A percentile compares a stretch with the other conserved stretches of the same genome.
These are phyloP conservation scores for Bubo bubo DNA, from an alignment of 2,113 vertebrate species.

Conservation along the genomic window DNA sequence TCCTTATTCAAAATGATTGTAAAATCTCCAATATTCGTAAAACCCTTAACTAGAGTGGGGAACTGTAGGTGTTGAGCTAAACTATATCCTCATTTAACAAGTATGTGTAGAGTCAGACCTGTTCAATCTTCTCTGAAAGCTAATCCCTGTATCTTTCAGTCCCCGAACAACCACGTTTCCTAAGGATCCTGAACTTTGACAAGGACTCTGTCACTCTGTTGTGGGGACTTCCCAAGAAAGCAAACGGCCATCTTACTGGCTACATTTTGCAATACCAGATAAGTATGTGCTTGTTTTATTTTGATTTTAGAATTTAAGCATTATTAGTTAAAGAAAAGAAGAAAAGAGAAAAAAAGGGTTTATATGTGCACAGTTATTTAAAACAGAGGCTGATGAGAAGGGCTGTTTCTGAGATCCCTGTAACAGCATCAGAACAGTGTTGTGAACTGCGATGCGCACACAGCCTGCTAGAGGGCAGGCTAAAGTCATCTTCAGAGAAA, in stretches of 20 bases:
- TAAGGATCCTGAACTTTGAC: conserved; percentile 87
- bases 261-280: conserved; percentile 92
- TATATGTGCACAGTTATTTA: not conserved
- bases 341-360: not conserved
- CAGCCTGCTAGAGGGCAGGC: conserved; percentile 19
- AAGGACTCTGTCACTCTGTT: conserved; percentile 81
- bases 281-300: conserved; percentile 79
- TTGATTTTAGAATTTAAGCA: not conserved
- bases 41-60: not conserved
- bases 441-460: not conserved
- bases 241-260: conserved; percentile 89
- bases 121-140: not conserved
- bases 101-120: not conserved
- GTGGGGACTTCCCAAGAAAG: conserved; percentile 86
- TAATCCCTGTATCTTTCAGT: conserved; percentile 76
- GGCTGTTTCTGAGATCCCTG: not conserved
- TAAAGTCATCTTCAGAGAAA: not conserved
- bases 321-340: not conserved
- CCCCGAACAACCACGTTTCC: conserved; percentile 85
- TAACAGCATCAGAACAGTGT: not conserved
- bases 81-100: not conserved
- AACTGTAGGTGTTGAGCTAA: not conserved
- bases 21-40: not conserved
- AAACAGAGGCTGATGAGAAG: not conserved
- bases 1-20: not conserved